These are phyloP conservation scores for Thymelicus acteon DNA, from an alignment of 2,888 invertebrate genomes.

Conservation along the genomic window DNA sequence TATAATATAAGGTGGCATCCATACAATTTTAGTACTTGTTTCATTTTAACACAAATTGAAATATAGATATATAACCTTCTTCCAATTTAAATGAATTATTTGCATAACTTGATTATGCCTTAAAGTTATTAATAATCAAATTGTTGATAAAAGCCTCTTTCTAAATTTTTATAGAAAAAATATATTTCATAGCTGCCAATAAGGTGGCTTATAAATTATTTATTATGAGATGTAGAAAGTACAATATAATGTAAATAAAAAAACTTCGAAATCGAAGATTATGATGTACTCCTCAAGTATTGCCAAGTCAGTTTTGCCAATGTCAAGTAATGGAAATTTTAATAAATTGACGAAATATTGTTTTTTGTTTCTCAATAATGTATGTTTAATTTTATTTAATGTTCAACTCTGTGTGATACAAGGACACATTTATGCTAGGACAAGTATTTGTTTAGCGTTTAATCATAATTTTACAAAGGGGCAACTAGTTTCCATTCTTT, in stretches of 20 bases:
- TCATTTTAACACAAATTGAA: not conserved
- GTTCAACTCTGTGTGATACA: not conserved
- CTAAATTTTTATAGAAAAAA: conserved; percentile 26
- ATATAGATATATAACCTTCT: conserved; percentile 17
- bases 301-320: too few species aligned
- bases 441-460: conserved; percentile 46
- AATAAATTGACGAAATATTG: too few species aligned
- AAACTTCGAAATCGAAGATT: not conserved
- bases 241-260: conserved; percentile 10
- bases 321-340: too few species aligned
- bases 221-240: conserved; percentile 4
- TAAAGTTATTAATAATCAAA: conserved; percentile 25
- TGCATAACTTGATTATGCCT: conserved; percentile 16
- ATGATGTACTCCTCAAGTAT: too few species aligned
- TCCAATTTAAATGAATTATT: conserved; percentile 26
- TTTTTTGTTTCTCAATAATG: too few species aligned
- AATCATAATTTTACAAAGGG: not conserved
- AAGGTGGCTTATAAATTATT: conserved; percentile 7
- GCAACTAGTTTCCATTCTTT: conserved; percentile 40
- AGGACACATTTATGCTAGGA: conserved; percentile 47
- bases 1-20: too few species aligned
- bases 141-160: conserved; percentile 18
- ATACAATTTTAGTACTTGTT: not conserved
- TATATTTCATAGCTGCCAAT: conserved; percentile 18
- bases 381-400: too few species aligned